phyloP scores from a whole-genome alignment of 1,140 invertebrate species.

The Helicoverpa zea region DNA sequence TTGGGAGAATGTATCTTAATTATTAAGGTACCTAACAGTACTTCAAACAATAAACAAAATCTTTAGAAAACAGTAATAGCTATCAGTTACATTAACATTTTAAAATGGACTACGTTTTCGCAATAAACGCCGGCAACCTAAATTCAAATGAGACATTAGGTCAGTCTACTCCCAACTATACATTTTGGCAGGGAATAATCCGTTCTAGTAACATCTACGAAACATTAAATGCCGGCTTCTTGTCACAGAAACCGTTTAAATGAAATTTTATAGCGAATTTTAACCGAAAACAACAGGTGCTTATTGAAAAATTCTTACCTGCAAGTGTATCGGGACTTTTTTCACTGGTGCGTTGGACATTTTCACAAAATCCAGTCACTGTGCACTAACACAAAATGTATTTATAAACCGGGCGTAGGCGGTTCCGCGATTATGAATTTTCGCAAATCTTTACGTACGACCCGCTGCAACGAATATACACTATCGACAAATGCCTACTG shows the following conservation, averaged over 20 bases:
- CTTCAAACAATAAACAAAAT: background rate
- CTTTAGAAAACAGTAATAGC: background rate
- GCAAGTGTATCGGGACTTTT: slow-evolving; percentile 97
- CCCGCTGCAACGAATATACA: slow-evolving; percentile 48
- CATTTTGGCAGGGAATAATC: slow-evolving; percentile 49
- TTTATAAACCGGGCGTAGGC: slow-evolving; percentile 78
- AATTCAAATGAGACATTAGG: slow-evolving; percentile 69
- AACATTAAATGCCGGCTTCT: background rate
- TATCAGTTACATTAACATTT: background rate
- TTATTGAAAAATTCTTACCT: slow-evolving; percentile 88
- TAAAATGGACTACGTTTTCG: slow-evolving; percentile 52
- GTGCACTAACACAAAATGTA: slow-evolving; percentile 77
- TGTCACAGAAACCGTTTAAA: slow-evolving; percentile 9
- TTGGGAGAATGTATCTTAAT: too few species aligned
- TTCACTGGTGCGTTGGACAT: slow-evolving; percentile 90
- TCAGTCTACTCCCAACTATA: slow-evolving; percentile 61
- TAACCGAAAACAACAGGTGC: slow-evolving; percentile 70
- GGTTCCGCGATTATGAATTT: slow-evolving; percentile 65
- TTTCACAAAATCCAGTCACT: slow-evolving; percentile 71
- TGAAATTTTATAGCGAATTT: slow-evolving; percentile 43
- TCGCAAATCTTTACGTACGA: slow-evolving; percentile 59
- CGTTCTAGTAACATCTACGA: slow-evolving; percentile 19
- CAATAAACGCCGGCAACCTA: slow-evolving; percentile 64
- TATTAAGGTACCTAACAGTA: background rate
- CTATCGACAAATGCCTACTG: slow-evolving; percentile 70